Base-by-base conservation (phyloP, 2,797 vertebrate genomes). In the Phylloscopus collybita region DNA sequence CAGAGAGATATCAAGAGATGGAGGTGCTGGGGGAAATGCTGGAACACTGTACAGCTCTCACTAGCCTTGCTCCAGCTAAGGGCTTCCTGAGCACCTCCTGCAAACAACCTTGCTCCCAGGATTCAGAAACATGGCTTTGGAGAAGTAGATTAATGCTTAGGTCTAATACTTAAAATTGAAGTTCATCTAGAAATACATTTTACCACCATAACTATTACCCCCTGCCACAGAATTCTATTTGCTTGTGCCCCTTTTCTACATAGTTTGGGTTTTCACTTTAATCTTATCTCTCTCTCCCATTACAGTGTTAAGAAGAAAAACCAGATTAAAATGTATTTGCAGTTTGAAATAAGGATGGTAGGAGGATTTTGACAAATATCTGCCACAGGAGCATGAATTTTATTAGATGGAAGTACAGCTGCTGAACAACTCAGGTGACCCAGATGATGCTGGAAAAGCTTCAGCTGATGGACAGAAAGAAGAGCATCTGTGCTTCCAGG, bases 31-130 rank as follows among this genome's bases (percentile, higher is more conserved):
- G 44, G 40, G 14, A 92, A 79, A 53, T 20, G 21, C 36, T 40
- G 34, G 32, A n/a, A 18, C 0, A 0, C 8, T 0, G 5, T 14
- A 11, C 7, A 49, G 25, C 34, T 72, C 49, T 19, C 54, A 26
- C 11, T 13, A 49, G 32, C 4, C 9, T 49, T 66, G 30, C 38
- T 80, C 34, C 57, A 62, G 20, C 16, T 20, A 6, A 56, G 19
- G 47, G 30, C 20, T 59, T 62, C 45, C 34, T 27, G 9, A 42
- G 19, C 13, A 49, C 4, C 23, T 54, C 16, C 38, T 45, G 50
- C 38, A 29, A 45, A 50, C 3, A 60, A 9, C 30, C 64, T 30
- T 38, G 10, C 6, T 29, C 13, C 36, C 34, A 50, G 34, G 13
- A 59, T 30, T 69, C n/a, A 49, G 36, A 5, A 71, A 54, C 17